Evolutionary conservation across 2,797 vertebrate species (phyloP), one percentile per base, ranked within the genome.

Genomic region (Gymnopithys bicolor): DNA sequence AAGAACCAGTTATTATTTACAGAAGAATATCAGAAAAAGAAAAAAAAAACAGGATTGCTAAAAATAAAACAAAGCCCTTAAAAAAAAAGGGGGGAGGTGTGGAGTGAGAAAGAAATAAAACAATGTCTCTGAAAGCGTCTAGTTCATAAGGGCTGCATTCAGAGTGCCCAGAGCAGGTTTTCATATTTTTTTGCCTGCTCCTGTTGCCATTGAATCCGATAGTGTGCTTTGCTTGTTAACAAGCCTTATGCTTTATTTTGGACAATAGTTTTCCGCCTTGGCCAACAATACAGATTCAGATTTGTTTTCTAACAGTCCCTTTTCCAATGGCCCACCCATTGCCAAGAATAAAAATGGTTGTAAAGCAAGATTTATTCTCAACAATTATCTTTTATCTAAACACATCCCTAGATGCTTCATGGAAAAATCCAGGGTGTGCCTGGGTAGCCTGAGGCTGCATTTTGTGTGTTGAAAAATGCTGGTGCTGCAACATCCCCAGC

Each of bases 1-100:
- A 95, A 90, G 93, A 74, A 79, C 32, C 90, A 94, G 95, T 93
- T 94, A 95, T 92, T 95, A 95, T 94, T 93, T 95, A 94, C 41
- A 62, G 80, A 77, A 93, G 94, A 93, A 94, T 91, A 90, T 74
- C 79, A 85, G 73, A 58, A 77, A 93, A 84, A 71, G 14, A 2
- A 3, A 24, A 78, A 77, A 77, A 93, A 81, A 33, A 2, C 6
- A 78, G 33, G 71, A 74, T 86, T 66, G 49, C 55, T 89, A 90
- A 94, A 82, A 90, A 79, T 73, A 69, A 92, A 87, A n/a, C 16
- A 39, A 76, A 84, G 3, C 8, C 11, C 17, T 62, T 48, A 39
- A 66, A 49, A 78, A 60, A 67, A 19, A 3, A 41, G 25, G 13
- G 19, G 19, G 5, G 13, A 3, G 2, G 2, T 14, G 7, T 3